phyloP scores from a whole-genome alignment of 1,140 invertebrate genomes.

The Drosophila parvula region DNA sequence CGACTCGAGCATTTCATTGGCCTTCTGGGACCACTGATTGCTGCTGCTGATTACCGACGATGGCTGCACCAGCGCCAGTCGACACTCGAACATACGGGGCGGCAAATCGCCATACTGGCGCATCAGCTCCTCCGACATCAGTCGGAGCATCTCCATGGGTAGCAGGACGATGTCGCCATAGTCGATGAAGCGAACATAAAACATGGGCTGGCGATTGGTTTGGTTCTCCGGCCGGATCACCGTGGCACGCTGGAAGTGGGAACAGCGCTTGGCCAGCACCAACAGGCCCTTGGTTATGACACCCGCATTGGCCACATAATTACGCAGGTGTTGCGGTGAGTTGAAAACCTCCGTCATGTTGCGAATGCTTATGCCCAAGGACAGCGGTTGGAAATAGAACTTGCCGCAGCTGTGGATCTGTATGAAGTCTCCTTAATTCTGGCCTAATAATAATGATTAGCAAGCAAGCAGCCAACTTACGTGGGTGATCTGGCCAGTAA shows the following conservation, averaged over 20 bases:
- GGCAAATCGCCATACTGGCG: constrained; percentile 70
- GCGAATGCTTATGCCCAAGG: constrained; percentile 36
- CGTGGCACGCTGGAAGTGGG: constrained; percentile 57
- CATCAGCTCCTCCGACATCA: constrained; percentile 40
- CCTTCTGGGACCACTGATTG: constrained; percentile 87
- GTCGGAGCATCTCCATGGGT: constrained; percentile 57
- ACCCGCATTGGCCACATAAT: constrained; percentile 20
- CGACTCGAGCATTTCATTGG: constrained; percentile 85
- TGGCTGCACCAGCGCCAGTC: constrained; percentile 88
- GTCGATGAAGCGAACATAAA: constrained; percentile 90
- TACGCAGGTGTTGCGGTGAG: constrained; percentile 29
- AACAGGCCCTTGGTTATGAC: constrained; percentile 66
- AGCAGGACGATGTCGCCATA: constrained; percentile 87
- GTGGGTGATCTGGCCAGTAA: constrained; percentile 66
- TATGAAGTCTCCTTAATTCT: background rate
- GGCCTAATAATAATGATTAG: background rate
- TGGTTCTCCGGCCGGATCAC: constrained; percentile 58
- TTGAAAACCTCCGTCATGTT: constrained; percentile 68
- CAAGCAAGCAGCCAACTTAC: constrained; percentile 36
- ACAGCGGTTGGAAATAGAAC: constrained; percentile 74
- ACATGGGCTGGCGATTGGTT: constrained; percentile 36
- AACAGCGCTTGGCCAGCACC: constrained; percentile 81
- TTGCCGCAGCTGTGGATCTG: constrained; percentile 72
- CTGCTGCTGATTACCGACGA: constrained; percentile 85
- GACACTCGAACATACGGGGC: constrained; percentile 89